Conservation (phyloP, 2,888 invertebrate species). For the Argyresthia goedartella region DNA sequence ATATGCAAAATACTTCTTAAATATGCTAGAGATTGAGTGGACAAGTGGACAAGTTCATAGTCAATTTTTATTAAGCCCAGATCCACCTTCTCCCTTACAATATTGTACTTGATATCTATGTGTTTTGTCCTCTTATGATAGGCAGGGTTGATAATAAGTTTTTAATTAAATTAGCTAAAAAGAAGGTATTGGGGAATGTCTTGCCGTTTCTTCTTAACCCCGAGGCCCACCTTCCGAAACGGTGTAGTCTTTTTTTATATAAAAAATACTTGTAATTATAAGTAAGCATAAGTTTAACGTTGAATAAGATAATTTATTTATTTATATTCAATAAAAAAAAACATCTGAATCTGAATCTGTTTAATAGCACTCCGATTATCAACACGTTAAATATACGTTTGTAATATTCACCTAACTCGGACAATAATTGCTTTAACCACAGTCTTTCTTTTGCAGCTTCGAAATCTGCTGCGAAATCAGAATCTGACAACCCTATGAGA, state of each 20-base stretch:
- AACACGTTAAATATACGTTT: slow-evolving; percentile 6
- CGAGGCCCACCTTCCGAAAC: too few species aligned
- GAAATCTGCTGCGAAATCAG: slow-evolving; percentile 18
- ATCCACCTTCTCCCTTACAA: slow-evolving; percentile 16
- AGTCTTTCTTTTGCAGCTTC: slow-evolving; percentile 14
- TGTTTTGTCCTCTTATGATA: slow-evolving; percentile 18
- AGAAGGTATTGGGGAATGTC: too few species aligned
- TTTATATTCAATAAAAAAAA: too few species aligned
- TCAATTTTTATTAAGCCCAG: not conserved
- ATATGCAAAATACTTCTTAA: not conserved
- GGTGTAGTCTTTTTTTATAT: too few species aligned
- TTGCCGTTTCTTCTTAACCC: too few species aligned
- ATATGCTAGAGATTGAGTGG: slow-evolving; percentile 1
- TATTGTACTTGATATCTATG: slow-evolving; percentile 17
- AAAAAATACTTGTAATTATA: too few species aligned
- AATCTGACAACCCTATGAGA: slow-evolving; percentile 18
- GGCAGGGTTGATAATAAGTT: slow-evolving; percentile 18
- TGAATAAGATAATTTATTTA: too few species aligned
- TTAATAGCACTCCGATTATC: slow-evolving; percentile 19
- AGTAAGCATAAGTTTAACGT: too few species aligned
- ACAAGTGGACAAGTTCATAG: slow-evolving; percentile 12
- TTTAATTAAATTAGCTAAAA: too few species aligned
- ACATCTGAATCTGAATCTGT: too few species aligned
- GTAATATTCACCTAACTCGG: not conserved
- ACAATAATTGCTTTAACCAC: slow-evolving; percentile 2